Percentiles rank a stretch among this genome's conserved stretches.
Evolutionary conservation across 2,888 invertebrate species (phyloP).

Genomic region (Pseudococcus longispinus): DNA sequence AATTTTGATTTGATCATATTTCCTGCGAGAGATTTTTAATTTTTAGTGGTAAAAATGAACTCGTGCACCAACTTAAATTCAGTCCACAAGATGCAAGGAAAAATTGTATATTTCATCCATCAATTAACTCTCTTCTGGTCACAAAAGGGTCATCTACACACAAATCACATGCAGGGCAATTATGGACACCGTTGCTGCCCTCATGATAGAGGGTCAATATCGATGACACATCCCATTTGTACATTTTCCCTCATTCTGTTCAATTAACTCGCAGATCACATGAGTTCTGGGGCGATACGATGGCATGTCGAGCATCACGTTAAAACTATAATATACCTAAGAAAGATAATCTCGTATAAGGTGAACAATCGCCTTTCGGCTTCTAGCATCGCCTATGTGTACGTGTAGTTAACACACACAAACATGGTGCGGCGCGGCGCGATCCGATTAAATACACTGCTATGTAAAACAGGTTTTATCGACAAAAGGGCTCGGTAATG

Average conservation of each 20-base stretch:
- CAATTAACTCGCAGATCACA: neutral
- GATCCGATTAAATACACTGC: constrained; percentile 38
- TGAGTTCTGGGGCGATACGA: neutral
- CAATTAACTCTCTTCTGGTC: no score
- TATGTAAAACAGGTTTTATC: constrained; percentile 46
- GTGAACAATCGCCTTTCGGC: constrained; percentile 20
- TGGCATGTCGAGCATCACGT: neutral
- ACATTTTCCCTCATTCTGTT: neutral
- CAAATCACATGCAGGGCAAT: no score
- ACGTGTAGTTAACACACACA: constrained; percentile 9
- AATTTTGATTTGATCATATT: neutral
- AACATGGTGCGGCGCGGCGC: neutral
- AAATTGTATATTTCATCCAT: no score
- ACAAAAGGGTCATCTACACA: no score
- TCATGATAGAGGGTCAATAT: neutral
- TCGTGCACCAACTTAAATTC: no score
- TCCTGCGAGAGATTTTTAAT: no score
- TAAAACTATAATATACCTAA: constrained; percentile 4
- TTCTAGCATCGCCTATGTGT: constrained; percentile 6
- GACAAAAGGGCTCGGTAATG: constrained; percentile 43
- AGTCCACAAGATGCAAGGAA: no score
- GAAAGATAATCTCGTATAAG: neutral
- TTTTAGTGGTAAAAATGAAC: no score
- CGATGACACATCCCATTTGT: constrained; percentile 15
- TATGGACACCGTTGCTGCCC: neutral